These are phyloP conservation scores for Triplophysa tibetana DNA, from an alignment of 2,113 vertebrate species.

Conservation along the genomic window DNA sequence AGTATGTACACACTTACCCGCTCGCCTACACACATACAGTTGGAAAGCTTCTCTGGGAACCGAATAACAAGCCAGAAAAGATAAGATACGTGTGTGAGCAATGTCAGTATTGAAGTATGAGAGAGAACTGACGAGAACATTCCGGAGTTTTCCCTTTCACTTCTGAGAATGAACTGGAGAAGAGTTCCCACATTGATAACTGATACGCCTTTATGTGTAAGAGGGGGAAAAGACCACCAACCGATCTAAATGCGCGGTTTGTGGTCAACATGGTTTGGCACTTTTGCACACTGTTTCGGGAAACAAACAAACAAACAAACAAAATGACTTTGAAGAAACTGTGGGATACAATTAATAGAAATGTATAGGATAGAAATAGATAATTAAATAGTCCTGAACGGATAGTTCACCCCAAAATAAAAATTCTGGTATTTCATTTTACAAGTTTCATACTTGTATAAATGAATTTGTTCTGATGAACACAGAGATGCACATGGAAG, in stretches of 20 bases:
- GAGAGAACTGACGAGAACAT: conserved; percentile 44
- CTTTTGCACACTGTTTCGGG: not conserved
- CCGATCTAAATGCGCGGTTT: not conserved
- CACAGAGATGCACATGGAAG: no score
- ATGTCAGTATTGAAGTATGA: not conserved
- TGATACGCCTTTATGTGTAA: not conserved
- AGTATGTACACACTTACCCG: not conserved
- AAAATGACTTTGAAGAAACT: not conserved
- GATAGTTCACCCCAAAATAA: no score
- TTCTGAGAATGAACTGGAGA: conserved; percentile 62
- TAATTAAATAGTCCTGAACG: no score
- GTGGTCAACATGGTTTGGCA: not conserved
- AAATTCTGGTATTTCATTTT: no score
- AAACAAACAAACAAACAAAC: not conserved
- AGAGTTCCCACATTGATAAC: conserved; percentile 76
- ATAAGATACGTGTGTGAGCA: conserved; percentile 56
- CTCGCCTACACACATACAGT: not conserved
- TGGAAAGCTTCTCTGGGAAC: conserved; percentile 54
- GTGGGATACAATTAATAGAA: no score
- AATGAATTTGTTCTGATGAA: no score
- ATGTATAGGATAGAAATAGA: no score
- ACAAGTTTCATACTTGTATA: no score
- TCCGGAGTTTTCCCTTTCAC: conserved; percentile 55
- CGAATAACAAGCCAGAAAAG: conserved; percentile 60
- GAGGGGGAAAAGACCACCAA: not conserved